Base-by-base conservation (phyloP, 1,140 invertebrate species). In the Dinoponera quadriceps region DNA sequence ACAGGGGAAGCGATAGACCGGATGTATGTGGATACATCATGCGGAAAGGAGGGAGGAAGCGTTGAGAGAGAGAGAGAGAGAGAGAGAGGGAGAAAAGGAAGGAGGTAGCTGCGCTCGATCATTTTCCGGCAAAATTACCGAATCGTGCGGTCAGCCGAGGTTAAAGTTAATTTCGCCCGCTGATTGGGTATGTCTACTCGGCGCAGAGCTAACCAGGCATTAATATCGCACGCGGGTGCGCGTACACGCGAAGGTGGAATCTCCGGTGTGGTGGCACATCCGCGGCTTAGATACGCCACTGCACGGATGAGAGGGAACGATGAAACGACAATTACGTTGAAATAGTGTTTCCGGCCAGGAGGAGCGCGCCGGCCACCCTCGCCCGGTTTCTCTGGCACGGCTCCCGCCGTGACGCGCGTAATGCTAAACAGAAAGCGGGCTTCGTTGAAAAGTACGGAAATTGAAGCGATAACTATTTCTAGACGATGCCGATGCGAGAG, bases 301-400 rank as follows among this genome's bases (percentile, higher is more conserved):
- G 77, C 33, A 75, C 83, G 88, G 83, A 74, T 63, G 73, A 90
- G 84, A 88, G 77, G 87, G 78, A 88, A 89, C 87, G 89, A 89
- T 87, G 87, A 85, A 84, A 83, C 85, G 84, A 91, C 90, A 91
- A 91, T 91, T 91, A 91, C 87, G 85, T 88, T 91, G 90, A 91
- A 91, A 91, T 91, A 91, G 89, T 89, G 86, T 88, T 91, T 91
- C 90, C 90, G 90, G 87, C 25, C 83, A 86, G 77, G 65, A 88
- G 84, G 55, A 75, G 87, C 78, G 71, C 86, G 78, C 68, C 69
- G 68, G 73, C 77, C 38, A 22, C 75, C 27, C 63, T 68, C 51
- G 33, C 78, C 38, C 38, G 25, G 14, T 44, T n/a, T 33, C 62
- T 29, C 44, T 20, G 57, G 22, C 20, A 57, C 38, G 9, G 38